Percentiles rank a stretch among this genome's conserved stretches.
These are phyloP conservation scores for Casuarius casuarius DNA, from an alignment of 2,113 vertebrate genomes.

Conservation along the genomic window DNA sequence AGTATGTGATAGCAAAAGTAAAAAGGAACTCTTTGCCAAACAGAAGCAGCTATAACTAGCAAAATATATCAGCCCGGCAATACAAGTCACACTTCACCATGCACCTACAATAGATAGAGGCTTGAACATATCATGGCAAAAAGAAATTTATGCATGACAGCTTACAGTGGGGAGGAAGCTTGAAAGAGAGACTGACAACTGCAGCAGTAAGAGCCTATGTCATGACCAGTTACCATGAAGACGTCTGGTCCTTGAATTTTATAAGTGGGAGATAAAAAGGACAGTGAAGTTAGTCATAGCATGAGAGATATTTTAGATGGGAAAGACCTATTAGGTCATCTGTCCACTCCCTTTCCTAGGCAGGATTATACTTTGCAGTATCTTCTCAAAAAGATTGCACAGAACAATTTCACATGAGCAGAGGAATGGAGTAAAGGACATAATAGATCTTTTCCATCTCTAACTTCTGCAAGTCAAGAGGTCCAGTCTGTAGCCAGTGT, in stretches of 20 bases:
- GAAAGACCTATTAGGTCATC: slow-evolving; percentile 63
- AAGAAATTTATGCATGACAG: background rate
- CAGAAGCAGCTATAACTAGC: slow-evolving; percentile 4
- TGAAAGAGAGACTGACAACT: background rate
- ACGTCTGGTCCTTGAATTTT: slow-evolving; percentile 32
- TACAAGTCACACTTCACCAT: background rate
- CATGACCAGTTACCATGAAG: slow-evolving; percentile 7
- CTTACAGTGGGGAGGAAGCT: background rate
- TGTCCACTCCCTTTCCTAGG: slow-evolving; percentile 29
- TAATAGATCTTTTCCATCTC: slow-evolving; percentile 72
- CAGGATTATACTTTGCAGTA: slow-evolving; percentile 57
- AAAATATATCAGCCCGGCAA: background rate
- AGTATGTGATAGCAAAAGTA: slow-evolving; percentile 8
- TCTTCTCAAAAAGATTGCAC: slow-evolving; percentile 56
- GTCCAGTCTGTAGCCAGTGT: background rate
- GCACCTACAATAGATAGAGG: background rate
- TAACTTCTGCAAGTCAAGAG: slow-evolving; percentile 50
- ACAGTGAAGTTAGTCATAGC: slow-evolving; percentile 45
- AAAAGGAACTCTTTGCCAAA: slow-evolving; percentile 37
- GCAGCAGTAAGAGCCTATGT: background rate
- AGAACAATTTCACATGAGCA: slow-evolving; percentile 69
- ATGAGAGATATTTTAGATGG: slow-evolving; percentile 69
- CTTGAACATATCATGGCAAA: background rate
- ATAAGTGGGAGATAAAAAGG: slow-evolving; percentile 48
- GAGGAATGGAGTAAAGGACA: slow-evolving; percentile 60